Percentiles rank a stretch among this genome's conserved stretches.
Evolutionary conservation across 2,113 vertebrate genomes (phyloP).

Genomic region (Paradoxurus hermaphroditus): DNA sequence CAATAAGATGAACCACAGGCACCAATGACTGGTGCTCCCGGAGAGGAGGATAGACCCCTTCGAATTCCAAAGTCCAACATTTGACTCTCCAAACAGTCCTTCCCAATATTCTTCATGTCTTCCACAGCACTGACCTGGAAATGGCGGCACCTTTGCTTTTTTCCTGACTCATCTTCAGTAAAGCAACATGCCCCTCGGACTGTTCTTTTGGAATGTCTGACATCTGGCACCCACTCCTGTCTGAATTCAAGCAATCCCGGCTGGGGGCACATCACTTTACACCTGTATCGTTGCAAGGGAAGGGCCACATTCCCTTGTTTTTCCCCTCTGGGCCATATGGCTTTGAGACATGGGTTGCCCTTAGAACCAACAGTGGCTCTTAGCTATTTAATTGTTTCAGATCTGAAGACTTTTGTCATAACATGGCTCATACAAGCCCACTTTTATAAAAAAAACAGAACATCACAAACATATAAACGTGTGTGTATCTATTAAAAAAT

Average conservation of each 20-base stretch:
- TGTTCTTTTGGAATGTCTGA: background rate
- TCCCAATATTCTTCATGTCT: background rate
- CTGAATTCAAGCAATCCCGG: background rate
- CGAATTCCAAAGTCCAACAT: background rate
- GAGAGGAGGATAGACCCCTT: accelerated
- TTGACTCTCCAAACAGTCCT: background rate
- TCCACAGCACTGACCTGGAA: background rate
- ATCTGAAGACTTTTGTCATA: background rate
- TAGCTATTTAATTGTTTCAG: background rate
- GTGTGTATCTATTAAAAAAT: background rate
- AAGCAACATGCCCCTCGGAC: background rate
- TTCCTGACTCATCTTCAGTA: background rate
- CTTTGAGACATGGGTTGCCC: background rate
- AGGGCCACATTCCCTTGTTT: background rate
- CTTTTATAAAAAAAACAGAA: background rate
- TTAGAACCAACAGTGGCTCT: background rate
- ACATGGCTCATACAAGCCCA: background rate
- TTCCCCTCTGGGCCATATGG: background rate
- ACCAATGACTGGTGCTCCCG: background rate
- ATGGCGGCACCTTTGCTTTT: background rate
- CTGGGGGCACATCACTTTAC: background rate
- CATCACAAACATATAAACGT: background rate
- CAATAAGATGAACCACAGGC: accelerated
- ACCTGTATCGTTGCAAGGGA: too few species aligned
- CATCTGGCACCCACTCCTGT: background rate